A percentile compares a stretch with the other conserved stretches of the same genome.
Evolutionary conservation across 2,113 vertebrate species (phyloP).

Genomic region (Beaufortia kweichowensis): DNA sequence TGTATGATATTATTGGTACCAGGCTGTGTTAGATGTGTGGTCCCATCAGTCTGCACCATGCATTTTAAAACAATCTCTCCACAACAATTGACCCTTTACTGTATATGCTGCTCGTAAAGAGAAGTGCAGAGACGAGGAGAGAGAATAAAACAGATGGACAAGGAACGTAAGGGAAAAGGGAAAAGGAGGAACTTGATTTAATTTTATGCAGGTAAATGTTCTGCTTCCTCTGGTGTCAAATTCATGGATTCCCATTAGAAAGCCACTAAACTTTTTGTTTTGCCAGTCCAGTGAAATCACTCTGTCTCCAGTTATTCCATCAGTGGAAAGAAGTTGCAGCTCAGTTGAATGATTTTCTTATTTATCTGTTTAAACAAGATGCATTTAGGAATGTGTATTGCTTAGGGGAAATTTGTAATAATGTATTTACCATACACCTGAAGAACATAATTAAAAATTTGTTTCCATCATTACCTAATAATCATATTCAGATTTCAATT

Average conservation of each 20-base stretch:
- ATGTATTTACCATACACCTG: no score
- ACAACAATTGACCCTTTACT: conserved; percentile 37
- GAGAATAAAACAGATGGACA: neutral
- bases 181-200: conserved; percentile 60
- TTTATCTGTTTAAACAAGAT: conserved; percentile 54
- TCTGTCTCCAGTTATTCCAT: conserved; percentile 66
- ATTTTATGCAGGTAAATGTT: conserved; percentile 66
- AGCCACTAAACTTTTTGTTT: conserved; percentile 70
- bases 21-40: conserved; percentile 57
- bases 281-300: conserved; percentile 68
- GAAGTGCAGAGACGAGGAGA: neutral
- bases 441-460: neutral
- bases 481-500: neutral
- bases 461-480: conserved; percentile 17
- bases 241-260: conserved; percentile 78
- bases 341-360: conserved; percentile 61
- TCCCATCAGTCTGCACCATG: conserved; percentile 61
- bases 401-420: conserved; percentile 60
- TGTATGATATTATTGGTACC: conserved; percentile 62
- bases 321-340: conserved; percentile 65
- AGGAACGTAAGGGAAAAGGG: neutral
- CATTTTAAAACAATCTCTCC: conserved; percentile 61
- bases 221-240: conserved; percentile 69
- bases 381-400: conserved; percentile 58
- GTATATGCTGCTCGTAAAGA: conserved; percentile 47